Evolutionary conservation across 2,888 invertebrate species (phyloP).

Genomic region (Ormyrus thymus): DNA sequence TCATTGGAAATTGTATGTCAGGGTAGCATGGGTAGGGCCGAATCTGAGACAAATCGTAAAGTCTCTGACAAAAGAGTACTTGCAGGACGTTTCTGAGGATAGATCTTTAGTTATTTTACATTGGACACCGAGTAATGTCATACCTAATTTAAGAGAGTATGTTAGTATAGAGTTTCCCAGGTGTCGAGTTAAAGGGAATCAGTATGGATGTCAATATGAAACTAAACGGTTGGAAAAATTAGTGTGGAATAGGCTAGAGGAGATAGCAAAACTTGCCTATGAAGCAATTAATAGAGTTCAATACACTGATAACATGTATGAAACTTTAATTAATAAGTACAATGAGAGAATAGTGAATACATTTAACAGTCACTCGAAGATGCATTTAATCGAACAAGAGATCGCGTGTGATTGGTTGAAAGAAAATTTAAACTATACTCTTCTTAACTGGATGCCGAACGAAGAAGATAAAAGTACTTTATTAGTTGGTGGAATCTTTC

Average conservation of each 20-base stretch:
- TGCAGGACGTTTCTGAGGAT: constrained; percentile 44
- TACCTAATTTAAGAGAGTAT: constrained; percentile 76
- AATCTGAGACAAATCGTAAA: constrained; percentile 75
- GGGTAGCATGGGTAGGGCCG: constrained; percentile 83
- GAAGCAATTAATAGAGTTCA: constrained; percentile 76
- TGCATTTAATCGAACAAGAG: constrained; percentile 66
- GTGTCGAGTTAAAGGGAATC: constrained; percentile 73
- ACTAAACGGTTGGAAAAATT: constrained; percentile 82
- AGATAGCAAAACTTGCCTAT: constrained; percentile 76
- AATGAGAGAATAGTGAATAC: constrained; percentile 58
- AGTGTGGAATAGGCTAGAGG: constrained; percentile 79
- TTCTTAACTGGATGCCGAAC: constrained; percentile 75
- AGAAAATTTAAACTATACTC: constrained; percentile 73
- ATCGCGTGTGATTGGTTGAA: constrained; percentile 84
- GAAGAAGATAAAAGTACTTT: constrained; percentile 74
- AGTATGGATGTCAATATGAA: constrained; percentile 82
- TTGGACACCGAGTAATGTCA: constrained; percentile 82
- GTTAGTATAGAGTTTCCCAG: constrained; percentile 80
- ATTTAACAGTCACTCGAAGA: constrained; percentile 36
- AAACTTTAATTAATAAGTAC: constrained; percentile 75
- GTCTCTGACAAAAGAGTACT: constrained; percentile 70
- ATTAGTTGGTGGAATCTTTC: constrained; percentile 84
- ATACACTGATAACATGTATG: constrained; percentile 77
- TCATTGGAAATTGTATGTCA: constrained; percentile 79
- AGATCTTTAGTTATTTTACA: constrained; percentile 78